Conservation (phyloP, 2,113 vertebrate species). For the Poeciliopsis occidentalis region DNA sequence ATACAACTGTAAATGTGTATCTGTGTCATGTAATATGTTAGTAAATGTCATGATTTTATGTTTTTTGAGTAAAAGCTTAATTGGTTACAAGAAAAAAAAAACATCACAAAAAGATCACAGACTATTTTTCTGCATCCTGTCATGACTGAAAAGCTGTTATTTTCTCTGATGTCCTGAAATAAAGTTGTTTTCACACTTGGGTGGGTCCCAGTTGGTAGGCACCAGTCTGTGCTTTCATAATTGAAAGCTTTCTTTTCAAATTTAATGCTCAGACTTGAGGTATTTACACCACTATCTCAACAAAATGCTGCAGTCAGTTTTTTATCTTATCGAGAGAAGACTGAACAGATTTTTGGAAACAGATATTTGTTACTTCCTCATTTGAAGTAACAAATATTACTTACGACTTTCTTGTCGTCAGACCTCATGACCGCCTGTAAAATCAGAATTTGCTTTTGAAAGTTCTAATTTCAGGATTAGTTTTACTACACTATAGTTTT, state of each 20-base stretch:
- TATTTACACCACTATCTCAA: background rate
- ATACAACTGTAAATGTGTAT: slow-evolving; percentile 30
- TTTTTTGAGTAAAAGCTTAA: background rate
- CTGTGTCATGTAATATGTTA: slow-evolving; percentile 27
- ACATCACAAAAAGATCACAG: slow-evolving; percentile 1
- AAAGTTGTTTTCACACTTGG: slow-evolving; percentile 17
- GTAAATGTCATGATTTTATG: slow-evolving; percentile 25
- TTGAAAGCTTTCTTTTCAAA: background rate
- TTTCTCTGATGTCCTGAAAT: slow-evolving; percentile 17
- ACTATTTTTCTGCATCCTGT: slow-evolving; percentile 12
- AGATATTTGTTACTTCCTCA: background rate
- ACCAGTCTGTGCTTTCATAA: slow-evolving; percentile 10
- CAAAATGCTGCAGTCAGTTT: background rate
- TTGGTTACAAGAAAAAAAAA: background rate
- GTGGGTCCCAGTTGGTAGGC: background rate
- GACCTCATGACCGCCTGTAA: no score
- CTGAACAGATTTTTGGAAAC: background rate
- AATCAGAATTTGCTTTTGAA: no score
- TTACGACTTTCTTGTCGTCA: no score
- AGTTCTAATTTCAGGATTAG: no score
- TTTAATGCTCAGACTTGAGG: background rate
- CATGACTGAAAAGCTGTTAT: background rate
- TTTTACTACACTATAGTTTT: no score
- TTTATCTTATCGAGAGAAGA: background rate
- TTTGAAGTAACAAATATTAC: no score